phyloP scores from a whole-genome alignment of 2,113 vertebrate species.

The Thomomys bottae region DNA sequence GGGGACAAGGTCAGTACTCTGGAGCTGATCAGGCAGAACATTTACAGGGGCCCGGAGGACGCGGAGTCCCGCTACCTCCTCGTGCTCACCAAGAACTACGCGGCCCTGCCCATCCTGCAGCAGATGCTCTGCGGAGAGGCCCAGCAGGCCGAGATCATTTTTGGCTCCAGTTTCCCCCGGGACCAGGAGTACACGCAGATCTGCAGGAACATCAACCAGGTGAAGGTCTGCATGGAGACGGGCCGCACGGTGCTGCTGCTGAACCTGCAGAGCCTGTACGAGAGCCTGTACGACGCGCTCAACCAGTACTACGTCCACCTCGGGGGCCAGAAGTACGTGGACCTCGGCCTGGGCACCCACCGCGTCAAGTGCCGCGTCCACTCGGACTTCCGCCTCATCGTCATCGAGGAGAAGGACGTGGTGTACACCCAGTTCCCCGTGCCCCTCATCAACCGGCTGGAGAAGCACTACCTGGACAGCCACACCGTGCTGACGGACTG shows the following conservation, averaged over 20 bases:
- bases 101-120: constrained; percentile 94
- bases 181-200: constrained; percentile 98
- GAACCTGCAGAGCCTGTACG: constrained; percentile 97
- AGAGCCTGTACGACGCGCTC: constrained; percentile 97
- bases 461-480: constrained; percentile 97
- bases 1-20: constrained; percentile 84
- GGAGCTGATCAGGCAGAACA: constrained; percentile 91
- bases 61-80: constrained; percentile 93
- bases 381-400: constrained; percentile 91
- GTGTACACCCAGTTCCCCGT: constrained; percentile 96
- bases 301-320: constrained; percentile 98
- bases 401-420: constrained; percentile 95
- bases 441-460: constrained; percentile 97
- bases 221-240: constrained; percentile 98
- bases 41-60: constrained; percentile 81
- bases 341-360: constrained; percentile 96
- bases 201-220: constrained; percentile 96
- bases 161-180: constrained; percentile 96
- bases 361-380: constrained; percentile 98
- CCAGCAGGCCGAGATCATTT: constrained; percentile 95
- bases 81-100: constrained; percentile 94
- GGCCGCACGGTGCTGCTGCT: constrained; percentile 94
- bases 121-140: constrained; percentile 86
- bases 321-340: constrained; percentile 96
- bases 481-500: constrained; percentile 88